Evolutionary conservation across 2,797 vertebrate species (phyloP), one percentile per base, ranked within the genome.

Genomic region (Xenops minutus): DNA sequence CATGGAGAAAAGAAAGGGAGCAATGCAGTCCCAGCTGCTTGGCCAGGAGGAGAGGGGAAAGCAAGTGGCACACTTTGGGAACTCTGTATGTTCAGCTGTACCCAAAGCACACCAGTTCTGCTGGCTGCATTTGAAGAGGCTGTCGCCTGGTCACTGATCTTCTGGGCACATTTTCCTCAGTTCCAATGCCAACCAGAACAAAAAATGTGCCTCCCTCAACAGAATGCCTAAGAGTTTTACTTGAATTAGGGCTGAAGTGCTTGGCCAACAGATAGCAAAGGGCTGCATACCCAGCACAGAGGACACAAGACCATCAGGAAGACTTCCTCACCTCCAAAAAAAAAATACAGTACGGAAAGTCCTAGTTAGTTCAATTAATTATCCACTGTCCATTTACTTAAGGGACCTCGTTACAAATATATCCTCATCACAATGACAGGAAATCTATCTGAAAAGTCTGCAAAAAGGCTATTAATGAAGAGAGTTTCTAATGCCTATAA

Each of bases 341-440:
- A 8, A 41, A 24, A 51, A 51, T 9, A 6, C 23, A 43, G 22
- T 84, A 75, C 1, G 1, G 89, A 89, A 96, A 91, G 64, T 91
- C 86, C 56, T 89, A 89, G 87, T 95, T 94, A 95, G 84, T 94
- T 97, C 94, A 82, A 97, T 97, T 97, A 98, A 97, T 98, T 98
- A 96, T 92, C 96, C 93, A 97, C 93, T 95, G 93, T 92, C 92
- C 97, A 97, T 97, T 98, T 98, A 97, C 94, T 98, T 97, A 95
- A 97, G 95, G 92, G 95, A 96, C 87, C 92, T 92, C 12, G 23
- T 96, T 97, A 97, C 96, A 97, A 97, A 97, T 97, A 96, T 86
- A 96, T 97, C 95, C 97, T 97, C 97, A 96, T 96, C 88, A 93
- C 96, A 97, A 95, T 96, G 95, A 98, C 97, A 98, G 97, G 97